These are phyloP conservation scores for Acipenser ruthenus DNA, from an alignment of 2,797 vertebrate genomes.

Conservation along the genomic window DNA sequence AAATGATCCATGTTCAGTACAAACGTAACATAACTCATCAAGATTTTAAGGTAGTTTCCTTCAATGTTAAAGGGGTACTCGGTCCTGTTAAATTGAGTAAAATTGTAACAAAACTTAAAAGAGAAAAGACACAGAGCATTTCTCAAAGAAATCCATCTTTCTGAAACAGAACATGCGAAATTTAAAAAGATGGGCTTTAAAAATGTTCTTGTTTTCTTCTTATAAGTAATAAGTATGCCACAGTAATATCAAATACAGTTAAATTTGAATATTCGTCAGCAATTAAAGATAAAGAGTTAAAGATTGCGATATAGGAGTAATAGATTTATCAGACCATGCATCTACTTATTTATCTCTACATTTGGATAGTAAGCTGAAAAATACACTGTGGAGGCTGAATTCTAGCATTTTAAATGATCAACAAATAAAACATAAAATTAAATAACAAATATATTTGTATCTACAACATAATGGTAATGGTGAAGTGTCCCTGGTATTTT, in stretches of 20 bases:
- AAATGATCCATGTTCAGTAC: too few relatives aligned
- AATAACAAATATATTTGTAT: too few relatives aligned
- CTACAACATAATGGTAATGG: too few relatives aligned
- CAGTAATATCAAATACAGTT: conserved; percentile 5
- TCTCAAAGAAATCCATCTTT: conserved; percentile 7
- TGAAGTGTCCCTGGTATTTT: too few relatives aligned
- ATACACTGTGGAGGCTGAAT: too few relatives aligned
- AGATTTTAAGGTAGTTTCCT: too few relatives aligned
- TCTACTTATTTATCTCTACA: background rate
- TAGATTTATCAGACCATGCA: conserved; percentile 9
- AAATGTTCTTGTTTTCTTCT: background rate
- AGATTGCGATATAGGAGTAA: background rate
- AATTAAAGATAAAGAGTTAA: conserved; percentile 10
- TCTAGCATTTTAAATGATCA: too few relatives aligned
- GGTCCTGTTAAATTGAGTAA: too few relatives aligned
- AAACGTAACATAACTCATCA: too few relatives aligned
- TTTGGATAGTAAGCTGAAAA: background rate
- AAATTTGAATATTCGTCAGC: conserved; percentile 9
- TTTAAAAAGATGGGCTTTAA: conserved; percentile 4
- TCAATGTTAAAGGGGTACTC: too few relatives aligned
- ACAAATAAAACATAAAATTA: too few relatives aligned
- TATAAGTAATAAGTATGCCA: background rate
- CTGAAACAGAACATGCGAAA: conserved; percentile 12
- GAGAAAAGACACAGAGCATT: conserved; percentile 4
- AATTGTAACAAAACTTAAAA: too few relatives aligned